Evolutionary conservation across 2,888 invertebrate genomes (phyloP), one percentile per base, ranked within the genome.

Genomic region (Yponomeuta plumbellus): DNA sequence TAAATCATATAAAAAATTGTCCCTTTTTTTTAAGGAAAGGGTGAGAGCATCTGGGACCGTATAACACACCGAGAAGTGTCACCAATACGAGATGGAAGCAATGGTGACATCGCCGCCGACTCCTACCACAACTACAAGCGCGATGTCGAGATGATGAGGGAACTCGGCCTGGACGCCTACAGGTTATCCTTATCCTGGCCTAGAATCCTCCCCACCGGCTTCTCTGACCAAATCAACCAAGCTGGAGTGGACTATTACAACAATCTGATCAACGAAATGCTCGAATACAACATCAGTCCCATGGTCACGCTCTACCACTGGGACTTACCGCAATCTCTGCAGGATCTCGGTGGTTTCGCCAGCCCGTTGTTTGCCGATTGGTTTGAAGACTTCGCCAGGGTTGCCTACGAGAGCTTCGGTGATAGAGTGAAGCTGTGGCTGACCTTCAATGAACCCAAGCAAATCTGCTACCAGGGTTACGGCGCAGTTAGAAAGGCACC

Each of bases 161-260:
- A 91, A 70, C 75, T 92, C 0, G 87, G 88, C 0, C 76, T 88
- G 0, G 79, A 92, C 64, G 85, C 84, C 59, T 92, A 92, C 74
- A 79, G 93, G 10, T 92, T 93, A 76, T 93, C 93, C 0, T 74
- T 93, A 22, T 90, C 93, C 13, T 95, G 95, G 94, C 70, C 93
- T 0, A 81, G 95, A 26, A 84, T 95, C 23, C 76, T 94, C 64
- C 94, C 94, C 0, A 91, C 87, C 26, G 93, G 93, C 58, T 89
- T 86, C 22, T 68, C 85, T 1, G 84, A 91, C 66, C 73, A 83
- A 20, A 79, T 94, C 13, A 95, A 94, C 74, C 77, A 89, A 72
- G 87, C 87, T 1, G 95, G 94, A 5, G 82, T 95, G 13, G 82
- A 89, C 39, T 94, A 94, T 78, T 96, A 95, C 79, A 93, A 93